Evolutionary conservation across 1,140 invertebrate species (phyloP).

Genomic region (Branchinecta lindahli): DNA sequence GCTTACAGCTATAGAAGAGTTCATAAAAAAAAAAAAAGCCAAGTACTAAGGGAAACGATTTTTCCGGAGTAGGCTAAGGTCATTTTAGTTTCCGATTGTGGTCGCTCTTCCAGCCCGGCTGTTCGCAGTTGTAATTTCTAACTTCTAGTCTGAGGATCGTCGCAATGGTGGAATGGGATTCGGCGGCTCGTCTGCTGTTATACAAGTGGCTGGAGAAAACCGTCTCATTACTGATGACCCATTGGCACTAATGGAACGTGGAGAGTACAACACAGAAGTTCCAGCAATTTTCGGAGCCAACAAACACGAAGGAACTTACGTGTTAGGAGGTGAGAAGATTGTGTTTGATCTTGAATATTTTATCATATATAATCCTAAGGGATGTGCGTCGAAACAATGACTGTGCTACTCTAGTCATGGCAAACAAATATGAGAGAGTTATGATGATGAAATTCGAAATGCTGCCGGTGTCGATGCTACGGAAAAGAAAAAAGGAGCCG

Average conservation of each 20-base stretch:
- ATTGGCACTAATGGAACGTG: conserved; percentile 13
- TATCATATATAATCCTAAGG: neutral
- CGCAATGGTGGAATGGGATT: conserved; percentile 19
- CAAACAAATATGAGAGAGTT: conserved; percentile 14
- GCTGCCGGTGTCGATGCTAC: neutral
- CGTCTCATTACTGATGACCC: conserved; percentile 17
- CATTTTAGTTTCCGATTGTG: neutral
- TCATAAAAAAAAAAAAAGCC: too few relatives aligned
- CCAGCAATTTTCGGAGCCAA: conserved; percentile 19
- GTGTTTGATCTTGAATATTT: neutral
- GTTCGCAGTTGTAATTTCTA: neutral
- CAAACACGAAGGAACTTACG: conserved; percentile 17
- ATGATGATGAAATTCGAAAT: conserved; percentile 16
- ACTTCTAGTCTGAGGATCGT: conserved; percentile 17
- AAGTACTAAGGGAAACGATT: neutral
- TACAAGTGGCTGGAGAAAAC: conserved; percentile 17
- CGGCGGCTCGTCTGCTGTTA: conserved; percentile 18
- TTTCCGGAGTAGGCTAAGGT: neutral
- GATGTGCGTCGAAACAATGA: conserved; percentile 10
- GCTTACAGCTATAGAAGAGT: too few relatives aligned
- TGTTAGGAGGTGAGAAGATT: conserved; percentile 13
- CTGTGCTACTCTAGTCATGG: conserved; percentile 12
- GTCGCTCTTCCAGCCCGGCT: neutral
- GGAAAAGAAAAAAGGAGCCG: too few relatives aligned
- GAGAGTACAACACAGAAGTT: conserved; percentile 18